Conservation (phyloP, 2,797 vertebrate species). For the Pterois miles region DNA sequence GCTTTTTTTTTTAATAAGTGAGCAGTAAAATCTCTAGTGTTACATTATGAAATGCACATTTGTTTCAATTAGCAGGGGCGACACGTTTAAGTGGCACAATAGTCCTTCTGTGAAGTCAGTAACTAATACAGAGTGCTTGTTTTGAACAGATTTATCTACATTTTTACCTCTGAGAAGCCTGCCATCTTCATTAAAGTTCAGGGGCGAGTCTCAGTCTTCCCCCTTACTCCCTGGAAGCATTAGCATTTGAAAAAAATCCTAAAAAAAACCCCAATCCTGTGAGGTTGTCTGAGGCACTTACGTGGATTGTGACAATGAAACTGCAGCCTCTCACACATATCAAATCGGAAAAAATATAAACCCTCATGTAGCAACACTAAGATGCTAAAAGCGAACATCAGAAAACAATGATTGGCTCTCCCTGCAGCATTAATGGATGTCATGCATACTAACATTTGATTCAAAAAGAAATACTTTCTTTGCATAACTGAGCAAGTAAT, state of each 20-base stretch:
- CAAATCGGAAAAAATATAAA: conserved; percentile 24
- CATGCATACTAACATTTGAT: conserved; percentile 38
- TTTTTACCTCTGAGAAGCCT: conserved; percentile 16
- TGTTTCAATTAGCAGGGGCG: conserved; percentile 27
- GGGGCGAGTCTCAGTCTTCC: background rate
- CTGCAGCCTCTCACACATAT: conserved; percentile 31
- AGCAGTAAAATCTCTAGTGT: background rate
- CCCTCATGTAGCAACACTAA: background rate
- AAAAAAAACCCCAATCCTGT: conserved; percentile 26
- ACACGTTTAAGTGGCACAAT: conserved; percentile 15
- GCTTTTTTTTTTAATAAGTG: background rate
- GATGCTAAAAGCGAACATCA: conserved; percentile 28
- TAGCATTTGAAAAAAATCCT: conserved; percentile 24
- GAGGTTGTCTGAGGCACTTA: conserved; percentile 20
- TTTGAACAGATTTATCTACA: conserved; percentile 18
- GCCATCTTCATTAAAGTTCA: conserved; percentile 28
- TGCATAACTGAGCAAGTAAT: conserved; percentile 31
- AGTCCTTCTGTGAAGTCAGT: conserved; percentile 7
- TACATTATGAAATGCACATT: conserved; percentile 15
- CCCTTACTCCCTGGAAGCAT: background rate
- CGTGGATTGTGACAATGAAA: conserved; percentile 1
- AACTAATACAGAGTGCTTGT: conserved; percentile 17
- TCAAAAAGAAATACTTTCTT: conserved; percentile 35
- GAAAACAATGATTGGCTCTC: conserved; percentile 17
- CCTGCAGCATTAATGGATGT: conserved; percentile 37